Conservation (phyloP, 2,888 invertebrate genomes). For the Campopleginae sp. region DNA sequence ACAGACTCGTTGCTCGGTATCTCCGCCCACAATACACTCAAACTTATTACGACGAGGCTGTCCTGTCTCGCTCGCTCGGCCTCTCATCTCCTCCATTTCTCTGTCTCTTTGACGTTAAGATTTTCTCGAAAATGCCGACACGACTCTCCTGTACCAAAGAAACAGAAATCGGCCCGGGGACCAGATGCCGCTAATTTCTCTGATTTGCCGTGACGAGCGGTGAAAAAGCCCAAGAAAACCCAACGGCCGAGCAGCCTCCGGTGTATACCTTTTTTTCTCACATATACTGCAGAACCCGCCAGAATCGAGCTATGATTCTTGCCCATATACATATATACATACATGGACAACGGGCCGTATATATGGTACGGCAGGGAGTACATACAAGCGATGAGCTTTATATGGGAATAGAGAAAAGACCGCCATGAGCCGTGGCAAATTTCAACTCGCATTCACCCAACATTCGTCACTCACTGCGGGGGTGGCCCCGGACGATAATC, state of each 20-base stretch:
- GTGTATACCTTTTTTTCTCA: conserved; percentile 60
- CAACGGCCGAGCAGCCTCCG: conserved; percentile 45
- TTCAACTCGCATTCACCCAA: conserved; percentile 71
- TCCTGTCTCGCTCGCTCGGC: not conserved
- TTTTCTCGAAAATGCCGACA: conserved; percentile 69
- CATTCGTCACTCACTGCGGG: conserved; percentile 77
- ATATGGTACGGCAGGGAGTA: not conserved
- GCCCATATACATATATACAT: not conserved
- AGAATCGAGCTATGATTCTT: conserved; percentile 29
- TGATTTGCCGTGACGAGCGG: conserved; percentile 78
- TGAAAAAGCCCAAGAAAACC: conserved; percentile 68
- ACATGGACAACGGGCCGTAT: conserved; percentile 11
- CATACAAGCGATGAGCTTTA: conserved; percentile 9
- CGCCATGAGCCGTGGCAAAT: conserved; percentile 73
- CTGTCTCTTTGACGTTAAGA: conserved; percentile 67
- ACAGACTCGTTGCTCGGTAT: conserved; percentile 56
- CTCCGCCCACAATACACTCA: conserved; percentile 55
- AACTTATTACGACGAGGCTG: conserved; percentile 5
- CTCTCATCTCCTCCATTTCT: conserved; percentile 19
- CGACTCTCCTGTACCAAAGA: conserved; percentile 22
- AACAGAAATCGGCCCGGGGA: conserved; percentile 59
- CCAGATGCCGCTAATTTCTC: conserved; percentile 79
- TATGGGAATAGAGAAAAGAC: conserved; percentile 31
- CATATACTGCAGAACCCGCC: not conserved
- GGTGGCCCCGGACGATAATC: conserved; percentile 79